Evolutionary conservation across 2,113 vertebrate genomes (phyloP).

Genomic region (Platanista minor): DNA sequence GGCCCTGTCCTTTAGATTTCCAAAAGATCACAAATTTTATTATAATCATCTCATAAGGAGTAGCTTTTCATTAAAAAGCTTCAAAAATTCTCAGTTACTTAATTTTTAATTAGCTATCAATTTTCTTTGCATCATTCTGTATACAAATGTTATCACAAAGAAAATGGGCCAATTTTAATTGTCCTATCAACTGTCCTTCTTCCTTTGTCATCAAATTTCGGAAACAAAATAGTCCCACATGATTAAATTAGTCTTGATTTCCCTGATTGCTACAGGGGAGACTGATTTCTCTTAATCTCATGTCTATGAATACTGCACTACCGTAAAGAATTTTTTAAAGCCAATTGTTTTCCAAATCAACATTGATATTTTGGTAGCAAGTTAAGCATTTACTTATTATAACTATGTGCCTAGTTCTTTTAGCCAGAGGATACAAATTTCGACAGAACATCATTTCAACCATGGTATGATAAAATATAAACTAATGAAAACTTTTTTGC

Average conservation of each 20-base stretch:
- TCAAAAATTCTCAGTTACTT: not conserved
- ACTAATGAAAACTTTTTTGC: not conserved
- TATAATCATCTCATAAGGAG: not conserved
- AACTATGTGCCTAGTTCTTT: not conserved
- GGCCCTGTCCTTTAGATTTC: not conserved
- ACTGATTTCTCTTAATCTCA: not conserved
- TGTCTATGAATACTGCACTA: not conserved
- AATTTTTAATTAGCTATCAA: not conserved
- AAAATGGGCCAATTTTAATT: not conserved
- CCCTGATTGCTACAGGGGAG: not conserved
- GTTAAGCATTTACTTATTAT: not conserved
- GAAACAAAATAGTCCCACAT: not conserved
- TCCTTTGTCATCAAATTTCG: not conserved
- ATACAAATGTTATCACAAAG: not conserved
- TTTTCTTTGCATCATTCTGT: not conserved
- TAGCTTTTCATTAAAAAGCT: not conserved
- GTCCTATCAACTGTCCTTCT: not conserved
- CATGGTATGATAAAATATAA: not conserved
- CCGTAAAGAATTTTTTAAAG: not conserved
- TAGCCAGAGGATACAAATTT: not conserved
- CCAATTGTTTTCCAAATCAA: not conserved
- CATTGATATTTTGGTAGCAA: not conserved
- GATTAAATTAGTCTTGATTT: not conserved
- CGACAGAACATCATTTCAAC: not conserved
- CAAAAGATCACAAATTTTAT: not conserved